Conservation (phyloP, 2,113 vertebrate species). For the Takifugu flavidus region DNA sequence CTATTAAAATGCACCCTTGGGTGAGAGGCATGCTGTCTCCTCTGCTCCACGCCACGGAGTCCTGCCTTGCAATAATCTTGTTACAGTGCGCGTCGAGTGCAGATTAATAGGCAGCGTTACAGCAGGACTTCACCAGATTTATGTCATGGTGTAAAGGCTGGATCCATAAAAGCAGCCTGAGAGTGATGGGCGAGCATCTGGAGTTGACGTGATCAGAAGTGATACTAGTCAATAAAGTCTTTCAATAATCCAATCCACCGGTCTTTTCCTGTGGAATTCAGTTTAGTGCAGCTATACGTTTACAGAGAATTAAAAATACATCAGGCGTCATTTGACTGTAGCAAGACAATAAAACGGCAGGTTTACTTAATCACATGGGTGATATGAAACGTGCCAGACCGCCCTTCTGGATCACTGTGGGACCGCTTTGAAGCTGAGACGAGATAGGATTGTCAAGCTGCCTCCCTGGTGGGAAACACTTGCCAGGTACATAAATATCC, state of each 20-base stretch:
- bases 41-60: slow-evolving; percentile 41
- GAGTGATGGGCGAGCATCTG: slow-evolving; percentile 15
- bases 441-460: slow-evolving; percentile 14
- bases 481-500: slow-evolving; percentile 35
- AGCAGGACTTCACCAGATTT: slow-evolving; percentile 51
- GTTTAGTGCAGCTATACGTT: too few relatives aligned
- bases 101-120: slow-evolving; percentile 57
- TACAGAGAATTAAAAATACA: too few relatives aligned
- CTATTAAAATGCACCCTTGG: slow-evolving; percentile 64
- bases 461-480: slow-evolving; percentile 20
- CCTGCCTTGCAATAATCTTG: slow-evolving; percentile 62
- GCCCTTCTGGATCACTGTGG: neutral
- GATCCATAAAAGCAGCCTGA: slow-evolving; percentile 35
- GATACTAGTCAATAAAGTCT: neutral
- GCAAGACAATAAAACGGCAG: too few relatives aligned
- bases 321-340: too few relatives aligned
- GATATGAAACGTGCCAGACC: neutral
- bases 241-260: too few relatives aligned
- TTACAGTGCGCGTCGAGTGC: slow-evolving; percentile 47
- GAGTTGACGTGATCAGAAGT: slow-evolving; percentile 3
- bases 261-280: too few relatives aligned
- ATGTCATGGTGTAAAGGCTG: slow-evolving; percentile 49
- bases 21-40: slow-evolving; percentile 56
- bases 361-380: neutral
- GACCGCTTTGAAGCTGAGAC: slow-evolving; percentile 10